Evolutionary conservation across 2,888 invertebrate genomes (phyloP), one percentile per base, ranked within the genome.

Genomic region (Agriotes lineatus): DNA sequence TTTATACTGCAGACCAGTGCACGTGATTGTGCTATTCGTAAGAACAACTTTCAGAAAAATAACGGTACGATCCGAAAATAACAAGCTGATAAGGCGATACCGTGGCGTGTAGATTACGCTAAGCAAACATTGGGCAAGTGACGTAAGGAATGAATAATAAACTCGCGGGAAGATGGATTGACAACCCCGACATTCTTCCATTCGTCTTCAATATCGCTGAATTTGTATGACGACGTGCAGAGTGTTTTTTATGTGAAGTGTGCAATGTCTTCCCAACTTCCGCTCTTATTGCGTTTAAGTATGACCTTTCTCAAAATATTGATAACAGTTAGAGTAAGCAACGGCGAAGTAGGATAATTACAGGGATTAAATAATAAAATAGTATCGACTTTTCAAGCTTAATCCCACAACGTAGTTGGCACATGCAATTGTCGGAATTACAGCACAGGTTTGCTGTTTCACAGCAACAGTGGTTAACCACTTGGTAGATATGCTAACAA

Each of bases 1-100:
- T 67, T 67, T 67, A 57, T 62, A 57, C 56, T 44, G 56, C 14
- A 35, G 30, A 48, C 48, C 59, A 39, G 14, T 25, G 16, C 57
- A 57, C 37, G 67, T 67, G 57, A 62, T n/a, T n/a, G n/a, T 60
- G 25, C 18, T 18, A 39, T 56, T 56, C 44, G 44, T 56, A 52
- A 22, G 33, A 45, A 45, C 45, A 60, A 18, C 18, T 33, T 16
- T 33, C 22, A 35, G 33, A 18, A 22, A 59, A 66, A 59, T 66
- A 65, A 50, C 66, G 42, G 25, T 30, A 42, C 52, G 18, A 16
- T 16, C 44, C 39, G 30, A 52, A 42, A 37, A 35, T 45, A 50
- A 37, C n/a, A 45, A 5, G 2, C 50, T 54, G 52, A 20, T 54
- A 54, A 39, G 44, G 10, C 30, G 61, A 61, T 61, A 61, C 44